Evolutionary conservation across 2,113 vertebrate species (phyloP).

Genomic region (Rhinogobius similis): DNA sequence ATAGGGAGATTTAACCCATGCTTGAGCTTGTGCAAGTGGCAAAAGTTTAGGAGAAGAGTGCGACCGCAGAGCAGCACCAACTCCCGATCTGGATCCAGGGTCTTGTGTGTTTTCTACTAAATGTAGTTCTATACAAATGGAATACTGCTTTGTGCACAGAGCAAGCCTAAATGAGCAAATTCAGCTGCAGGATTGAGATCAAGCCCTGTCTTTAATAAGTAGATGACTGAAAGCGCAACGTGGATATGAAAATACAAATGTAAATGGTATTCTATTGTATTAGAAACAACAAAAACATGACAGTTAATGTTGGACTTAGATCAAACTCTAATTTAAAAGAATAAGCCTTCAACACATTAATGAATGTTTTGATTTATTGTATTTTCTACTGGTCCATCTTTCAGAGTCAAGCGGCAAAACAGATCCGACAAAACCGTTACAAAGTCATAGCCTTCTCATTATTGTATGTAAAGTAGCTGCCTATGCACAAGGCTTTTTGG

Average conservation of each 20-base stretch:
- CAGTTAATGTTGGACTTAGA: neutral
- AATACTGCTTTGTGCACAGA: neutral
- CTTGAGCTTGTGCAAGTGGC: neutral
- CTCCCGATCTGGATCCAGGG: neutral
- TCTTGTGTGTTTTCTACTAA: neutral
- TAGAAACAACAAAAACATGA: neutral
- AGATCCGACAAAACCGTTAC: neutral
- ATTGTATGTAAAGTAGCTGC: neutral
- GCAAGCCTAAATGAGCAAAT: neutral
- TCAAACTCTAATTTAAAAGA: neutral
- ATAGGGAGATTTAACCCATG: neutral
- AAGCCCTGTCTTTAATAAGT: too few relatives aligned
- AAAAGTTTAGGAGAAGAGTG: neutral
- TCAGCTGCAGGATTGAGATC: too few relatives aligned
- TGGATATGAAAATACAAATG: neutral
- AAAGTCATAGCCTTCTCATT: neutral
- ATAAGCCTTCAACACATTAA: neutral
- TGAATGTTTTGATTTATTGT: neutral
- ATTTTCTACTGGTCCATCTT: neutral
- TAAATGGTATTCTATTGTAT: neutral
- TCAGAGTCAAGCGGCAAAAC: slow-evolving; percentile 1
- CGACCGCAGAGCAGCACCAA: neutral
- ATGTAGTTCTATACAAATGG: neutral
- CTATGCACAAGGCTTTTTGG: neutral
- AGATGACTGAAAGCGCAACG: too few relatives aligned